Evolutionary conservation across 2,888 invertebrate species (phyloP), one percentile per base, ranked within the genome.

Genomic region (Kryphioiulus occultus): DNA sequence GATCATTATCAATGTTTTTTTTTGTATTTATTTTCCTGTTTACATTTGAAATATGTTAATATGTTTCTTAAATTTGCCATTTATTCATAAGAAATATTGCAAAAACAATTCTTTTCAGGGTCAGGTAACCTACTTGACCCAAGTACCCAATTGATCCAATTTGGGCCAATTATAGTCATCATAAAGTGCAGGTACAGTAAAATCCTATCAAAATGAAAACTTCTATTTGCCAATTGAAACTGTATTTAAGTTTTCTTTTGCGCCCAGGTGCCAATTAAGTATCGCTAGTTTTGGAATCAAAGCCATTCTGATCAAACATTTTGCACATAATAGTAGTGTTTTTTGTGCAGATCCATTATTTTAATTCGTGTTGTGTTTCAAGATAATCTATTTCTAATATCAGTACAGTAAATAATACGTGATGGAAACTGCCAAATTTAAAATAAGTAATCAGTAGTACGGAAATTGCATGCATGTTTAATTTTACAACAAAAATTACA

Each of bases 81-180:
- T 84, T 84, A 84, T 39, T 84, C 68, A 68, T 84, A 84, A 84
- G 84, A 42, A 84, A 84, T 68, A 68, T 84, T 84, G 84, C 84
- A 42, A 84, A 84, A 84, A 84, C 84, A 84, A 84, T 84, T 84
- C 84, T 84, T 84, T 84, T 84, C 84, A 84, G 84, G 84, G 84
- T 84, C 84, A 84, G 84, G 84, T 84, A 39, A 84, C 68, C 84
- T 84, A 84, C 84, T 84, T 84, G 84, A 84, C 84, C 84, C 84
- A 84, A 84, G 84, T 84, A 84, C 84, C 39, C 42, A 84, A 35
- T 42, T 42, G 42, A 84, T 32, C 84, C 84, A 84, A 39, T 39
- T 39, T 84, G 84, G 84, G 84, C 42, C 84, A 84, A 84, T 84
- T 84, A 84, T 84, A 22, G 84, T 84, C 84, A 84, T 84, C 84